Evolutionary conservation across 2,797 vertebrate genomes (phyloP).

Genomic region (Enteromius unitaeniatus): DNA sequence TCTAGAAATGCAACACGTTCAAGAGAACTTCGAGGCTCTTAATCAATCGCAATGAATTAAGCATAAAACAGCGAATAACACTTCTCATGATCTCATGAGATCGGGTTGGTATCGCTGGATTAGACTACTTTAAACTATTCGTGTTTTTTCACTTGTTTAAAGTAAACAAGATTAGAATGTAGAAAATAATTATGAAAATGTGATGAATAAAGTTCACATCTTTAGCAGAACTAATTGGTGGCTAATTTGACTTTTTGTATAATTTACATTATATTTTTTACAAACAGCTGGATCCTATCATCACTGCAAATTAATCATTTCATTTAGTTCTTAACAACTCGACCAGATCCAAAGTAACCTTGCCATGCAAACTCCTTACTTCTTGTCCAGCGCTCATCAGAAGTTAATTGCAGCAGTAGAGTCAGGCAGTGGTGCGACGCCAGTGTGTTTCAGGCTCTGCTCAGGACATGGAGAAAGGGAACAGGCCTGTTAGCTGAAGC

Average conservation of each 20-base stretch:
- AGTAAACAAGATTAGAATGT: not conserved
- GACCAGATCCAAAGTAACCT: conserved; percentile 48
- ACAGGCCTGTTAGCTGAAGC: conserved; percentile 52
- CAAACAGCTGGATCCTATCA: conserved; percentile 43
- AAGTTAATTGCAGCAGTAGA: conserved; percentile 50
- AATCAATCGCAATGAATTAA: not conserved
- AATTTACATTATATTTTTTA: conserved; percentile 34
- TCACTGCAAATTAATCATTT: conserved; percentile 47
- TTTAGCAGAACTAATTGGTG: no score
- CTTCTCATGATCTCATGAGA: not conserved
- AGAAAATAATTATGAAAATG: not conserved
- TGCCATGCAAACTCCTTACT: conserved; percentile 40
- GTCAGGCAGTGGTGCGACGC: conserved; percentile 12
- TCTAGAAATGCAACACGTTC: not conserved
- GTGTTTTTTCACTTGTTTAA: not conserved
- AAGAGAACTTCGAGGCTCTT: not conserved
- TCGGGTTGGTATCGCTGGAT: not conserved
- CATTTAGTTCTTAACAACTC: conserved; percentile 14
- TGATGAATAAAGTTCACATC: no score
- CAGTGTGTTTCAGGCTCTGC: conserved; percentile 52
- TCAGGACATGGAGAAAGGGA: conserved; percentile 49
- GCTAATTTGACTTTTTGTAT: not conserved
- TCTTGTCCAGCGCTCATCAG: conserved; percentile 51
- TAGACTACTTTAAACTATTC: not conserved
- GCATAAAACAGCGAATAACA: not conserved